Evolutionary conservation across 2,113 vertebrate genomes (phyloP).

Genomic region (Periophthalmus modestus): DNA sequence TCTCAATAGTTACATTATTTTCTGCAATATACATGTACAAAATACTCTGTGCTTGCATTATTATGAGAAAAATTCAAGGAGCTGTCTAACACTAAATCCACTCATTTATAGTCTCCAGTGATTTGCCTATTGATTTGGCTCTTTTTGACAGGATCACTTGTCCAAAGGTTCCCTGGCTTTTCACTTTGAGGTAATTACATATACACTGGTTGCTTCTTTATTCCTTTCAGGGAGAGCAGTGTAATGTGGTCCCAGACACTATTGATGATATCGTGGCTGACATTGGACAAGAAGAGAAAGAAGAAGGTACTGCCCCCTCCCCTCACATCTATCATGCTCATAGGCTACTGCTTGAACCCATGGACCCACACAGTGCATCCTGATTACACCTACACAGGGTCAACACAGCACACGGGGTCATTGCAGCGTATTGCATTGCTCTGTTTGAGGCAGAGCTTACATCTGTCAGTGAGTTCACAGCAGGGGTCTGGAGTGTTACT

Average conservation of each 20-base stretch:
- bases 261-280: constrained; percentile 95
- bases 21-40: too few relatives aligned
- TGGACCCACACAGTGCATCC: constrained; percentile 1
- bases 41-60: too few relatives aligned
- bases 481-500: neutral
- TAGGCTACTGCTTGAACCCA: neutral
- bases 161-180: too few relatives aligned
- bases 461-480: constrained; percentile 1
- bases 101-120: neutral
- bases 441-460: constrained; percentile 13
- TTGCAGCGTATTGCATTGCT: constrained; percentile 14
- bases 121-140: neutral
- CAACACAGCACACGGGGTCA: constrained; percentile 20
- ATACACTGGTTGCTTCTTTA: neutral
- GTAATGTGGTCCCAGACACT: constrained; percentile 91
- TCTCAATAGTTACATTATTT: neutral
- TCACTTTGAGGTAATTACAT: neutral
- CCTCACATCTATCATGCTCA: neutral
- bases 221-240: constrained; percentile 89
- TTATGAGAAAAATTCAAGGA: too few relatives aligned
- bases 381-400: constrained; percentile 6
- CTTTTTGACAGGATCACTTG: too few relatives aligned
- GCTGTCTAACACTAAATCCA: neutral
- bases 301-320: constrained; percentile 81
- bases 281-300: constrained; percentile 88